A percentile compares a stretch with the other conserved stretches of the same genome.
Evolutionary conservation across 2,797 vertebrate genomes (phyloP).

Genomic region (Pseudopleuronectes americanus): DNA sequence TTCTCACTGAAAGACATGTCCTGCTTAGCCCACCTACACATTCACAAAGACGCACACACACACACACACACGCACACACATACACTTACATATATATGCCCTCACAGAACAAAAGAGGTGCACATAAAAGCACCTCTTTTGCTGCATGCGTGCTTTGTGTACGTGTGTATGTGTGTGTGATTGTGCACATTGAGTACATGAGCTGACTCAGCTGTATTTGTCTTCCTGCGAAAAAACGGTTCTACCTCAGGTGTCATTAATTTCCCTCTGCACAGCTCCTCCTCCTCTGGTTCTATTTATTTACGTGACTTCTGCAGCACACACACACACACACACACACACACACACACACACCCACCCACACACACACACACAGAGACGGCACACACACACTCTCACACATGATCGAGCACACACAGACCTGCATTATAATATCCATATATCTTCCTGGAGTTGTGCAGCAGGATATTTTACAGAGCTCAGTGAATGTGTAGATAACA

Average conservation of each 20-base stretch:
- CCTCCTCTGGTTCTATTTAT: slow-evolving; percentile 13
- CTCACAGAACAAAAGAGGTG: too few relatives aligned
- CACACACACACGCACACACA: neutral
- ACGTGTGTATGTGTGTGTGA: neutral
- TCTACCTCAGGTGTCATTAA: slow-evolving; percentile 14
- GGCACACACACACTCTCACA: neutral
- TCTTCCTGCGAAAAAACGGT: slow-evolving; percentile 4
- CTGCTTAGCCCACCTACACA: slow-evolving; percentile 4
- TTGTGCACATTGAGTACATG: neutral
- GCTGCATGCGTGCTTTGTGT: neutral
- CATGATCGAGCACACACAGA: neutral
- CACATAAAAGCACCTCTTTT: too few relatives aligned
- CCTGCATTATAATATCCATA: neutral
- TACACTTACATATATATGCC: neutral
- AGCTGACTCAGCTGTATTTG: slow-evolving; percentile 31
- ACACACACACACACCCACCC: slow-evolving; percentile 8
- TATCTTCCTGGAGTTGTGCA: slow-evolving; percentile 2
- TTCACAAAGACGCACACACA: neutral
- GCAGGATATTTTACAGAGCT: neutral
- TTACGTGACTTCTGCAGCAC: slow-evolving; percentile 15
- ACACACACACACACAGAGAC: slow-evolving; percentile 5
- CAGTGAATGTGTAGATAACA: neutral
- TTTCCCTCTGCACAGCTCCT: slow-evolving; percentile 25
- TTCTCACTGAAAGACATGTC: slow-evolving; percentile 3
- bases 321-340: slow-evolving; percentile 20